Base-by-base conservation (phyloP, 1,140 invertebrate species). In the Cyrtorhinus lividipennis region DNA sequence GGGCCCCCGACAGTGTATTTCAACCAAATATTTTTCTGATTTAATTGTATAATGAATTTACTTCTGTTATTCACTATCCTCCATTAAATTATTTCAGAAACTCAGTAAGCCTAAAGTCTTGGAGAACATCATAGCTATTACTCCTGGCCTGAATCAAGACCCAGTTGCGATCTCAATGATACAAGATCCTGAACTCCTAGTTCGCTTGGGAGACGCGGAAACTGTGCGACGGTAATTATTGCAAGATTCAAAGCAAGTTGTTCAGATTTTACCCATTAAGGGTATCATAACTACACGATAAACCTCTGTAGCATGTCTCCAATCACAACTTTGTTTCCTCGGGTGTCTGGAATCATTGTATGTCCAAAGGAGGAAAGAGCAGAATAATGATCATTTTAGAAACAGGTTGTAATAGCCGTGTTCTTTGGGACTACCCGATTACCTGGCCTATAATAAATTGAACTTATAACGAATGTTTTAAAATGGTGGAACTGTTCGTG, bases 101-200 rank as follows among this genome's bases (percentile, higher is more conserved):
- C 20, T 81, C 27, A 77, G 72, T n/a, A 73, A 73, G 62, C 73
- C 76, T 26, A 77, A 80, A 63, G 72, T 79, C 1, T 69, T 80
- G 57, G 75, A 79, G 64, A 81, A 80, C 68, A 77, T 82, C 15
- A 77, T 81, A 25, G 71, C 72, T 30, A 74, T 75, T 2, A 75
- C 74, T 60, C 79, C 79, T 44, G 74, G 72, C 27, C 66, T 81
- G 3, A 71, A 68, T 18, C 72, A 79, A 56, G 80, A 82, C 70
- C 72, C 77, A 23, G 74, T 79, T 45, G 78, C 79, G 12, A 72
- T 81, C 56, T 75, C 80, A 1, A 74, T 82, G 62, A 70, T 81
- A n/a, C 79, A 78, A 66, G 78, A 81, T 70, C 76, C 78, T 24
- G 76, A 81, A 68, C 69, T 82, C 59, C 73, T 81, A 67, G 69